Conservation (phyloP, 37 sponge, comb jelly and placozoan species). For the Oopsacas minuta region DNA sequence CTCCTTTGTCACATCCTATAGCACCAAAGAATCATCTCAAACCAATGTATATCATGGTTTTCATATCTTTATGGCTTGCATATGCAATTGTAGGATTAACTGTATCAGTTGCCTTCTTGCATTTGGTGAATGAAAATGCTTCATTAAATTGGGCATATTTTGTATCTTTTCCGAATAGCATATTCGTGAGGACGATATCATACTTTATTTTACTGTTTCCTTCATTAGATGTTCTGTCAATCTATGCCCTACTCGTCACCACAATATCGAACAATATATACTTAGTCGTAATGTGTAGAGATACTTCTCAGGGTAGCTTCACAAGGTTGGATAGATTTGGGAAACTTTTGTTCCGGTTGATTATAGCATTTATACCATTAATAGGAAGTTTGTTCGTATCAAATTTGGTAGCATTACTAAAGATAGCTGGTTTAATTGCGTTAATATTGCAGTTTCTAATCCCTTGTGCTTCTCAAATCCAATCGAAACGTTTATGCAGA, state of each 20-base stretch:
- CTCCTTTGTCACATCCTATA: conserved; percentile 55
- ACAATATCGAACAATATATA: conserved; percentile 56
- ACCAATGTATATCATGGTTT: conserved; percentile 31
- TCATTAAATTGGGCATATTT: conserved; percentile 55
- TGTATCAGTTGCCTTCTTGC: conserved; percentile 53
- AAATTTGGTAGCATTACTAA: conserved; percentile 58
- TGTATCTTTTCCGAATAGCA: neutral
- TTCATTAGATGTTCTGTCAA: conserved; percentile 67
- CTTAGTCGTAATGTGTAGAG: conserved; percentile 32
- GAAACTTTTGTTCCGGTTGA: conserved; percentile 26
- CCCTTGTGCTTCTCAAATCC: conserved; percentile 51
- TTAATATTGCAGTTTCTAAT: conserved; percentile 51
- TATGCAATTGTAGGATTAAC: conserved; percentile 55
- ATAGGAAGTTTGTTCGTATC: conserved; percentile 48
- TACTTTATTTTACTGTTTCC: conserved; percentile 77
- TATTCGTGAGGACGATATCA: conserved; percentile 34
- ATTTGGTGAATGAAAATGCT: conserved; percentile 38
- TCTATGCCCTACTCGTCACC: conserved; percentile 55
- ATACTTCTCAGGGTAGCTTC: conserved; percentile 24
- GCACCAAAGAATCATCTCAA: conserved; percentile 40
- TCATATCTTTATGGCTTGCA: conserved; percentile 21
- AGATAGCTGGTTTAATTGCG: conserved; percentile 64
- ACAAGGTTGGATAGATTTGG: conserved; percentile 14
- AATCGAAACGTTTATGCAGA: conserved; percentile 41
- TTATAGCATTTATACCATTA: conserved; percentile 45